Evolutionary conservation across 1,140 invertebrate species (phyloP), one percentile per base, ranked within the genome.

Genomic region (Zophobas atratus): DNA sequence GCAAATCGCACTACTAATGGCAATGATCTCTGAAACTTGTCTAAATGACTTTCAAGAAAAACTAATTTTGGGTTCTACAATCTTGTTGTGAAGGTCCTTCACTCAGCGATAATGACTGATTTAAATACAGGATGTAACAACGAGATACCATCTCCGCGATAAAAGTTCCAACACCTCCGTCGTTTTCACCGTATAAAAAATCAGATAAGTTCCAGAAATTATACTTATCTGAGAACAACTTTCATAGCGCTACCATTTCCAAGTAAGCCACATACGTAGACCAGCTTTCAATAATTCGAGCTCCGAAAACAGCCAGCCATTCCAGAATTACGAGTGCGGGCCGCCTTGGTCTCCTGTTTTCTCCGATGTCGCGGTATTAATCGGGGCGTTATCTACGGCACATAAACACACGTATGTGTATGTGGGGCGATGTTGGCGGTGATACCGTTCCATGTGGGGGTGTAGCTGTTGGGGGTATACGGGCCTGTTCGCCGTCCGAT

Each of bases 401-500:
- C 75, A 70, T 76, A 76, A 51, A 75, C 67, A 70, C 72, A 79
- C 70, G 76, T 71, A 77, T 70, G 75, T 79, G 75, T 70, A 74
- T 77, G 67, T 76, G 55, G 78, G 67, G 78, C 75, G 74, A 77
- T 73, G 38, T 56, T 46, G 63, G 76, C n/a, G 39, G 46, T 55
- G 72, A 73, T 76, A 76, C 46, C 36, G 55, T 75, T 75, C 55
- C 63, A 55, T 43, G 74, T 70, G 48, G 49, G 51, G 63, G 77
- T 57, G 46, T 48, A 70, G 75, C 49, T 49, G 60, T 57, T 49
- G 75, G 77, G 70, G 70, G 63, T 79, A 81, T 79, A 79, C 80
- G 81, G 80, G 81, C 78, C 81, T 81, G 81, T 79, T 76, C 77
- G 75, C 70, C 72, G 80, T 60, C 81, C 78, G 82, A 83, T 83